Evolutionary conservation across 2,888 invertebrate genomes (phyloP).

Genomic region (Griposia aprilina): DNA sequence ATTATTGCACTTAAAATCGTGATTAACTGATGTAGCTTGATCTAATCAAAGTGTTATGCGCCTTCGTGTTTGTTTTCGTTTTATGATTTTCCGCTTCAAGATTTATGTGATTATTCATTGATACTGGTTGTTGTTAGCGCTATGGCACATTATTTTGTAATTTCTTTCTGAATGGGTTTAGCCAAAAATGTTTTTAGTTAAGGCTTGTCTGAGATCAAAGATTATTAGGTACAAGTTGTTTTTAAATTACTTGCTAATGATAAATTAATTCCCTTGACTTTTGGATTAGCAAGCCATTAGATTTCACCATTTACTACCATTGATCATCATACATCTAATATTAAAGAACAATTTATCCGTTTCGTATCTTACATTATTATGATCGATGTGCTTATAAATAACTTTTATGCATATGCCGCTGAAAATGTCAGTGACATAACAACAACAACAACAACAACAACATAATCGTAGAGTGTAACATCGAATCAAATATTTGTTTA

Average conservation of each 20-base stretch:
- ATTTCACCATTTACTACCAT: not conserved
- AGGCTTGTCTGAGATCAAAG: not conserved
- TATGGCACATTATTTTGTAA: not conserved
- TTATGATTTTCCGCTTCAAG: not conserved
- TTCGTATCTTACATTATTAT: not conserved
- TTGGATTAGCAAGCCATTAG: not conserved
- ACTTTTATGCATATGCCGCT: not conserved
- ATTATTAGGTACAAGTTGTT: not conserved
- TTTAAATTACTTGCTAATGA: not conserved
- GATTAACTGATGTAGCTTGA: constrained; percentile 20
- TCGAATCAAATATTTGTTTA: constrained; percentile 11
- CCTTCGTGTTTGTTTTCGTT: not conserved
- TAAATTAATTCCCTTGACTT: not conserved
- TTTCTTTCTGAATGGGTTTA: not conserved
- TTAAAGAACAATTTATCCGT: not conserved
- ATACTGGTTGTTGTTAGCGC: not conserved
- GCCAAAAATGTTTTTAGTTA: not conserved
- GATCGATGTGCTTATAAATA: not conserved
- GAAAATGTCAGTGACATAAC: constrained; percentile 34
- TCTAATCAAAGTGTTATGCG: constrained; percentile 2
- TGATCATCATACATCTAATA: not conserved
- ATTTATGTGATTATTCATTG: not conserved
- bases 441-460: too few relatives aligned
- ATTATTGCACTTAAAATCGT: constrained; percentile 21
- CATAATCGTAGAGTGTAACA: constrained; percentile 11